Conservation (phyloP, 2,113 vertebrate genomes). For the Sigmodon hispidus region DNA sequence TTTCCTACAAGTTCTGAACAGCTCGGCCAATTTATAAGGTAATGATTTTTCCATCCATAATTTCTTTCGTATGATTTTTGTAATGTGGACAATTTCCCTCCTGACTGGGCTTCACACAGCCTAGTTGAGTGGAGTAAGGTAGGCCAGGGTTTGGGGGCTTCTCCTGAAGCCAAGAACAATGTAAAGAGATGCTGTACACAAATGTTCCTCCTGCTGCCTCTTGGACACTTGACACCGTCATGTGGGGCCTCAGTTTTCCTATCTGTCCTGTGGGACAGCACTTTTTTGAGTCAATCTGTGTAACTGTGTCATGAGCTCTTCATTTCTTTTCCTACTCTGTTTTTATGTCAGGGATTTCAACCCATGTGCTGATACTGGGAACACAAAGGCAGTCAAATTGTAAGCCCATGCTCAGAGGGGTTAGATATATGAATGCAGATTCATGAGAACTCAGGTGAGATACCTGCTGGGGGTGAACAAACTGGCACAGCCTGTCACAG, state of each 20-base stretch:
- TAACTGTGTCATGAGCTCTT: background rate
- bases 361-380: background rate
- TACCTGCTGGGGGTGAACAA: background rate
- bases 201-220: background rate
- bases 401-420: background rate
- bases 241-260: background rate
- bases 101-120: slow-evolving; percentile 72
- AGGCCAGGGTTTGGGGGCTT: slow-evolving; percentile 20
- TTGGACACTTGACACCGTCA: background rate
- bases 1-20: slow-evolving; percentile 89
- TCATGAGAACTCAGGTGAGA: background rate
- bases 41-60: slow-evolving; percentile 90
- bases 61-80: slow-evolving; percentile 89
- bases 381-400: background rate
- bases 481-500: background rate
- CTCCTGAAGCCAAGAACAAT: background rate
- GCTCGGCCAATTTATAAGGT: slow-evolving; percentile 88
- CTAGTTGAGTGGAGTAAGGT: slow-evolving; percentile 81
- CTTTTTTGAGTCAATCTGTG: background rate
- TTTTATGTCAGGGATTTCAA: too few species aligned
- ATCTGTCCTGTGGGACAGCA: background rate
- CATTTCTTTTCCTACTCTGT: background rate
- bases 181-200: background rate
- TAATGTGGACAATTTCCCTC: slow-evolving; percentile 81
- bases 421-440: background rate